These are phyloP conservation scores for Aphelinus certus DNA, from an alignment of 1,140 invertebrate species.

Conservation along the genomic window DNA sequence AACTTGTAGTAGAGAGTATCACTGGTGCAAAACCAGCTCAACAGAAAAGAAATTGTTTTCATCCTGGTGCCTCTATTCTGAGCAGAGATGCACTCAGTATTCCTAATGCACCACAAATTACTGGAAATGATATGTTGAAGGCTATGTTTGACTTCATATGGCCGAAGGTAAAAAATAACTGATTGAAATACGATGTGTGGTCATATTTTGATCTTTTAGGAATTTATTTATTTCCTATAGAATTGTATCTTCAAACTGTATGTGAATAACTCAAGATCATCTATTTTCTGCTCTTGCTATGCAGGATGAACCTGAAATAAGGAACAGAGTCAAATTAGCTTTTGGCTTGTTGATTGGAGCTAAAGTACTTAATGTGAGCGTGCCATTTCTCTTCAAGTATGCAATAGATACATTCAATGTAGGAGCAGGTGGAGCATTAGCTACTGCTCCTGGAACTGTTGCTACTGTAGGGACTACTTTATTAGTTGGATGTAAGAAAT, in stretches of 20 bases:
- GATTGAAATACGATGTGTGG: background rate
- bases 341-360: slow-evolving; percentile 82
- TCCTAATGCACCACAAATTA: slow-evolving; percentile 70
- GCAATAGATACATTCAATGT: slow-evolving; percentile 89
- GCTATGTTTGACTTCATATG: slow-evolving; percentile 94
- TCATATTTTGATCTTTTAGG: slow-evolving; percentile 13
- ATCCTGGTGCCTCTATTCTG: slow-evolving; percentile 82
- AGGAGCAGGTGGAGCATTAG: slow-evolving; percentile 68
- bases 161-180: slow-evolving; percentile 77
- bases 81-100: slow-evolving; percentile 72
- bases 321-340: slow-evolving; percentile 85
- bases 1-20: slow-evolving; percentile 53
- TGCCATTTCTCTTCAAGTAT: slow-evolving; percentile 98
- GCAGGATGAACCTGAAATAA: slow-evolving; percentile 81
- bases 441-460: slow-evolving; percentile 77
- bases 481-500: slow-evolving; percentile 88
- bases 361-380: slow-evolving; percentile 89
- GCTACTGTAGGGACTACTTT: slow-evolving; percentile 80
- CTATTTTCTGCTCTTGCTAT: slow-evolving; percentile 44
- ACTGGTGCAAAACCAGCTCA: slow-evolving; percentile 66
- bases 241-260: slow-evolving; percentile 42
- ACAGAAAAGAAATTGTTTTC: slow-evolving; percentile 85
- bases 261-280: slow-evolving; percentile 27
- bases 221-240: slow-evolving; percentile 12
- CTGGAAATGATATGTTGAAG: slow-evolving; percentile 82